Percentiles rank a stretch among this genome's conserved stretches.
Evolutionary conservation across 1,140 invertebrate genomes (phyloP).

Genomic region (Nymphalis io): DNA sequence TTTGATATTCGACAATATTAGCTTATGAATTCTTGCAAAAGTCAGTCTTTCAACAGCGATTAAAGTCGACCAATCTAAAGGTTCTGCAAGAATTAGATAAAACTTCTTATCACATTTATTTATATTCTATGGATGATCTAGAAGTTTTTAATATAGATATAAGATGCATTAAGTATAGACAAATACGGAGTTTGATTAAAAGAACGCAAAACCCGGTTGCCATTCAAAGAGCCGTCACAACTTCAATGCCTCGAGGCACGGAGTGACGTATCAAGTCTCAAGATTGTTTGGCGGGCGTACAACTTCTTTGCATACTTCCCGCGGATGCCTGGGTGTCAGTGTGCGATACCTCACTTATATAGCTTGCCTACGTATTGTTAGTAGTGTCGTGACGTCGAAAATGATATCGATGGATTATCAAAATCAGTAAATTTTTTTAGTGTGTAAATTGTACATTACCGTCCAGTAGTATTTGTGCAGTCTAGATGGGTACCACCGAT

Average conservation of each 20-base stretch:
- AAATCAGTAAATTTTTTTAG: no score
- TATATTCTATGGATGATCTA: neutral
- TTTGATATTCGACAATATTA: conserved; percentile 54
- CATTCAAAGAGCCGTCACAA: conserved; percentile 37
- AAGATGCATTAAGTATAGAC: conserved; percentile 6
- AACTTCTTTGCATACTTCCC: conserved; percentile 80
- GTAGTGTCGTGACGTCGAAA: conserved; percentile 44
- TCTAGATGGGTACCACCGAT: no score
- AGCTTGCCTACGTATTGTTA: conserved; percentile 68
- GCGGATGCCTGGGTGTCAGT: conserved; percentile 70
- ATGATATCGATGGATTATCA: conserved; percentile 41
- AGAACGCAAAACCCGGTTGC: conserved; percentile 18
- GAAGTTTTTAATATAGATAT: neutral
- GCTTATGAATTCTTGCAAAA: neutral
- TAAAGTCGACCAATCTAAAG: no score
- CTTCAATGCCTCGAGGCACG: conserved; percentile 37
- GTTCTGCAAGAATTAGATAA: no score
- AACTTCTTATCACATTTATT: no score
- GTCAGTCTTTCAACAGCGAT: no score
- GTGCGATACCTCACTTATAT: conserved; percentile 76
- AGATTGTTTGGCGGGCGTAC: conserved; percentile 51
- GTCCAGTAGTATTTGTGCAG: no score
- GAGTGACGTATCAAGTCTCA: conserved; percentile 55
- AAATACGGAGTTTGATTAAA: conserved; percentile 34
- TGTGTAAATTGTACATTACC: no score